Evolutionary conservation across 2,113 vertebrate genomes (phyloP).

Genomic region (Struthio camelus): DNA sequence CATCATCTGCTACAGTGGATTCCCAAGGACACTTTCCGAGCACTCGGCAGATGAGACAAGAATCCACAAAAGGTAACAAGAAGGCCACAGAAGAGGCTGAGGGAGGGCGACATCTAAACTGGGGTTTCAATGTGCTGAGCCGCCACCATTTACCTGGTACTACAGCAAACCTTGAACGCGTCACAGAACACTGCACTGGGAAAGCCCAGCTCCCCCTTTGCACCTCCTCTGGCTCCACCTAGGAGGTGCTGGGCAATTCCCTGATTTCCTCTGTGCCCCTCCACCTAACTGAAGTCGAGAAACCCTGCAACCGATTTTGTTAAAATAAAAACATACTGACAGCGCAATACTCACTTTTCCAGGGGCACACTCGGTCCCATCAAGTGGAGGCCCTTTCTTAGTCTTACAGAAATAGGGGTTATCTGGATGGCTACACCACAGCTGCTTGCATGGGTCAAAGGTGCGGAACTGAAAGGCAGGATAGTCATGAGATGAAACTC

Average conservation of each 20-base stretch:
- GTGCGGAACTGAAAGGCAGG: conserved; percentile 88
- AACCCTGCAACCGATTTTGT: fast-evolving
- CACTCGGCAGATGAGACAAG: background rate
- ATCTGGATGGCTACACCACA: conserved; percentile 98
- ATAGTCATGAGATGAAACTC: fast-evolving
- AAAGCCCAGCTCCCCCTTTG: background rate
- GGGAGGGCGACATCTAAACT: background rate
- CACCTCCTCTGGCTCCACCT: background rate
- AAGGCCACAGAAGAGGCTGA: background rate
- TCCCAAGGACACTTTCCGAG: background rate
- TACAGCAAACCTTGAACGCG: fast-evolving
- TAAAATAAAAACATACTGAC: fast-evolving
- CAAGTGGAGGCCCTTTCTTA: conserved; percentile 97
- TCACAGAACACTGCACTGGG: fast-evolving
- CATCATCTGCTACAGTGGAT: background rate
- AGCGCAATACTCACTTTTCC: conserved; percentile 83
- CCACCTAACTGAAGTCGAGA: background rate
- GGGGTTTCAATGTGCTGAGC: background rate
- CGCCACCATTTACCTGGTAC: fast-evolving
- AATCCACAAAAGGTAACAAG: background rate
- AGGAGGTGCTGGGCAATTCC: background rate
- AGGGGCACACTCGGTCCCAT: conserved; percentile 92
- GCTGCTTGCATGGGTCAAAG: conserved; percentile 96
- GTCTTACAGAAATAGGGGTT: conserved; percentile 99
- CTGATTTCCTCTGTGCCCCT: background rate